Base-by-base conservation (phyloP, 2,797 vertebrate species). In the Characodon lateralis region DNA sequence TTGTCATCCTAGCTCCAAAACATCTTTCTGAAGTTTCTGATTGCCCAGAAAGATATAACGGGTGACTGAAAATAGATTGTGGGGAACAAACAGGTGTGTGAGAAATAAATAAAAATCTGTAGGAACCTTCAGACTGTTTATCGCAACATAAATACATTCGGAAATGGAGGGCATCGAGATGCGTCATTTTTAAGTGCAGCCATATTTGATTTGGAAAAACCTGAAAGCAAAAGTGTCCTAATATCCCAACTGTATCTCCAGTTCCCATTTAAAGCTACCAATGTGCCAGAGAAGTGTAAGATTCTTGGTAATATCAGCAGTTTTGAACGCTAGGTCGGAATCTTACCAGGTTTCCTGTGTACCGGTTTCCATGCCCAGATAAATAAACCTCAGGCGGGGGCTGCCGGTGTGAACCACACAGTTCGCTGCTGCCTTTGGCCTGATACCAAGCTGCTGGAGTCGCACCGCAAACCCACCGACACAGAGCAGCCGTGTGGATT, bases 351-450 rank as follows among this genome's bases (percentile, higher is more conserved):
- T 92, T 94, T 93, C 90, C 91, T 93, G 92, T 93, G 89, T 92
- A 91, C 84, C 28, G 83, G 83, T 87, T 80, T 80, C 41, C 51
- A 24, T 92, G 93, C 95, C 94, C 88, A 94, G 90, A 95, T 89
- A 95, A 95, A 96, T 91, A 96, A 95, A 94, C 89, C 90, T 93
- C 84, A 91, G 83, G 80, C 88, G 73, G 89, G 87, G 90, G 93
- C 92, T 93, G 90, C 88, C 76, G 86, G 88, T 88, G 88, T 48
- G 79, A 91, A 91, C 86, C 89, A 89, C 88, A 89, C 73, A 90
- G 87, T 83, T 66, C 55, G 22, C 79, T 81, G 86, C 89, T 94
- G 90, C 93, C 81, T 90, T 92, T 95, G 95, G 95, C 92, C 43
- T 43, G 10, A 77, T 78, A 91, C 87, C 94, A 95, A 92, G 90